Evolutionary conservation across 2,797 vertebrate species (phyloP).

Genomic region (Menidia menidia): DNA sequence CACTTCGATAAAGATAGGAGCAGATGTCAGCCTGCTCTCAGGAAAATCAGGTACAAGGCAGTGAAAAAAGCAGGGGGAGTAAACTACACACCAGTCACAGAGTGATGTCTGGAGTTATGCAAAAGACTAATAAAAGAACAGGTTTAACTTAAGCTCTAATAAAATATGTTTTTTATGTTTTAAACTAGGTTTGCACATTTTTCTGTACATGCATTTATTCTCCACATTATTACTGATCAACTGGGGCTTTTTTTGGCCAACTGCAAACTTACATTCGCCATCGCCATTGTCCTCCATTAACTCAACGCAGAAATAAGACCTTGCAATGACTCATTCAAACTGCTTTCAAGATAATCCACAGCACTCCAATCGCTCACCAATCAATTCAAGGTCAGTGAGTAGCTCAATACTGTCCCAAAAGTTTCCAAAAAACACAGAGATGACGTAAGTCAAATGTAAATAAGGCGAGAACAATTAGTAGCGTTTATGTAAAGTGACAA

Average conservation of each 20-base stretch:
- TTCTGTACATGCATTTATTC: neutral
- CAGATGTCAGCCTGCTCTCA: constrained; percentile 72
- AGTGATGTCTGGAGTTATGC: constrained; percentile 42
- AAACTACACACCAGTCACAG: constrained; percentile 48
- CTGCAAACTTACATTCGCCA: too few relatives aligned
- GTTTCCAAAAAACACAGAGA: constrained; percentile 21
- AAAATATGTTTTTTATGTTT: constrained; percentile 11
- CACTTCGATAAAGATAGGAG: constrained; percentile 75
- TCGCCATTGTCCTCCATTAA: constrained; percentile 15
- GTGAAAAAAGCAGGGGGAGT: constrained; percentile 47
- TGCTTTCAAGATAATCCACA: constrained; percentile 51
- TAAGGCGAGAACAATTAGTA: constrained; percentile 24
- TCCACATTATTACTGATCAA: neutral
- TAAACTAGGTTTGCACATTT: too few relatives aligned
- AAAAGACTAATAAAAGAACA: constrained; percentile 26
- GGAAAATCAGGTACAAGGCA: constrained; percentile 70
- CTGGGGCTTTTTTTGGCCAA: too few relatives aligned
- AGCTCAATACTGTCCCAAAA: constrained; percentile 46
- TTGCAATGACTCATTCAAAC: constrained; percentile 29
- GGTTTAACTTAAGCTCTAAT: neutral
- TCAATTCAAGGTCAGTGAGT: constrained; percentile 69
- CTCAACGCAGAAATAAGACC: constrained; percentile 40
- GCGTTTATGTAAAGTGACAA: constrained; percentile 39
- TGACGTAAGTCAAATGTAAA: constrained; percentile 39
- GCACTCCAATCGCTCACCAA: constrained; percentile 50